Evolutionary conservation across 2,888 invertebrate species (phyloP), one percentile per base, ranked within the genome.

Genomic region (Ennomos erosarius): DNA sequence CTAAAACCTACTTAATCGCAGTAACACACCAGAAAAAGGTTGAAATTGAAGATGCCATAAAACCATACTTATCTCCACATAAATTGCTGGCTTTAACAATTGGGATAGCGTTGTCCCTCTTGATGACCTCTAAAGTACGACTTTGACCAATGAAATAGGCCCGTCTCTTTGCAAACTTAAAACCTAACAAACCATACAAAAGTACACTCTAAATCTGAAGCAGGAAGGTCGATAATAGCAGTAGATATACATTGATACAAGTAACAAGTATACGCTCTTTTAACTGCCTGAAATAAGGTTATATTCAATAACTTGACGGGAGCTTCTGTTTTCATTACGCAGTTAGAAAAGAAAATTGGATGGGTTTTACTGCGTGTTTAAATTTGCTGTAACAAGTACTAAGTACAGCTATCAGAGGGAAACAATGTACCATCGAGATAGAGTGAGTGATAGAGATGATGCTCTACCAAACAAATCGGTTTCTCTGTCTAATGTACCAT

Each of bases 51-150:
- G 63, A 59, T 51, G 59, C 54, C 51, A 77, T 79, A 78, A 79
- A 76, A 72, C 74, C 74, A 74, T 75, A 76, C 82, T 79, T 78
- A 76, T 73, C 74, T 71, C 68, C 74, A 67, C 76, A 81, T 82
- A 82, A 82, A 82, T 79, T 74, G 74, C 76, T 75, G 58, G 58
- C 65, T 80, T 76, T 81, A 79, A 77, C 82, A 79, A 77, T 81
- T 75, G 74, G 68, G 68, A 65, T 67, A 60, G 67, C 69, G 65
- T 71, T 73, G 76, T 75, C 75, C 77, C 68, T 68, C 67, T 60
- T 67, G 65, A 76, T 68, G 78, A 78, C 76, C 73, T 72, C 59
- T 75, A 66, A 74, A 78, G 76, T 66, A 74, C 73, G 69, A 74
- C 69, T 65, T 53, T 48, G 61, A 60, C 68, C 69, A 62, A 59